These are phyloP conservation scores for Cryptus armator DNA, from an alignment of 2,888 invertebrate species.

Conservation along the genomic window DNA sequence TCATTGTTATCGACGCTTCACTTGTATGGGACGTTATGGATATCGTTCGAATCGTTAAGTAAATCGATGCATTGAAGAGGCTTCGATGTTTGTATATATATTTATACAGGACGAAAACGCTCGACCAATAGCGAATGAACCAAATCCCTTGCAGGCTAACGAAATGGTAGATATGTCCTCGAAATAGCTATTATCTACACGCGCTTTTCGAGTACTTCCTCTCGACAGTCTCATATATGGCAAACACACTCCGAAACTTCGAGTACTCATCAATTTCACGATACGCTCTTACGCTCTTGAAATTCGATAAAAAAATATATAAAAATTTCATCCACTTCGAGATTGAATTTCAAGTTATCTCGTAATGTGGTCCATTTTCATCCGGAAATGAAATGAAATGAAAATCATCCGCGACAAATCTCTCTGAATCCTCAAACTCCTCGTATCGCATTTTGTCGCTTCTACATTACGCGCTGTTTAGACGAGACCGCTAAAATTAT, in stretches of 20 bases:
- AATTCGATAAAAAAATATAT: neutral
- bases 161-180: conserved; percentile 12
- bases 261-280: conserved; percentile 2
- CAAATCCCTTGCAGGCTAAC: neutral
- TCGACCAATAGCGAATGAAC: neutral
- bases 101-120: neutral
- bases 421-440: too few relatives aligned
- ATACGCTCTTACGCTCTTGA: neutral
- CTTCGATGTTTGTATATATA: neutral
- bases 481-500: conserved; percentile 6
- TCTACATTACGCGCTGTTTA: too few relatives aligned
- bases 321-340: neutral
- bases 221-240: conserved; percentile 19
- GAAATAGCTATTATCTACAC: conserved; percentile 42
- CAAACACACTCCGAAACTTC: neutral
- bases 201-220: conserved; percentile 35
- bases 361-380: neutral
- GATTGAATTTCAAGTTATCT: neutral
- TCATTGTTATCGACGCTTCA: too few relatives aligned
- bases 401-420: too few relatives aligned
- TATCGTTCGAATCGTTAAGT: conserved; percentile 2
- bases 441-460: too few relatives aligned
- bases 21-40: too few relatives aligned
- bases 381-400: too few relatives aligned
- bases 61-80: neutral